phyloP scores from a whole-genome alignment of 2,113 vertebrate species.

The Sigmodon hispidus region DNA sequence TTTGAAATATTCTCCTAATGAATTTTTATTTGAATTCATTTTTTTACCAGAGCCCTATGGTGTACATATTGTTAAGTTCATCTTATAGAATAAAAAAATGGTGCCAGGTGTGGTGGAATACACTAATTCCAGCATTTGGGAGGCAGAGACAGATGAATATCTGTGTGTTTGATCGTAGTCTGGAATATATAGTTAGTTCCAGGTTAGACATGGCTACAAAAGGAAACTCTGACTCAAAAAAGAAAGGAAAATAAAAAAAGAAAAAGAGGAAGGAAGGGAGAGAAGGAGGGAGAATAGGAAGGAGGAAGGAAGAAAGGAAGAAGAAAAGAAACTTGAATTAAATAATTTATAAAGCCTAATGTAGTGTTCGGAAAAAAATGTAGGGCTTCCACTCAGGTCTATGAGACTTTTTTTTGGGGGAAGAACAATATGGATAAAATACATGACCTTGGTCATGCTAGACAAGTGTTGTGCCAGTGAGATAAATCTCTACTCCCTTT shows the following conservation, averaged over 20 bases:
- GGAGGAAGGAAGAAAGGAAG: fast-evolving
- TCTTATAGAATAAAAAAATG: neutral
- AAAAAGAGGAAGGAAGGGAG: neutral
- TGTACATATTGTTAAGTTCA: neutral
- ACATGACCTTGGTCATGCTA: neutral
- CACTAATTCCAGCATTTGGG: neutral
- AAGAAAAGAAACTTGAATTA: neutral
- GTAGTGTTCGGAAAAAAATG: neutral
- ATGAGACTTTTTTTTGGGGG: neutral
- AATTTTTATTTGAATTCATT: neutral
- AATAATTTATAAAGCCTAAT: constrained; percentile 16
- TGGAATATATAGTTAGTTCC: neutral
- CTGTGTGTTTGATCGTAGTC: neutral
- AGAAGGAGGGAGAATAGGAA: fast-evolving
- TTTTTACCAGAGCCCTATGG: neutral
- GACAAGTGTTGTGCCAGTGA: neutral
- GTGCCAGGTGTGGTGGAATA: neutral
- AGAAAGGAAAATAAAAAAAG: neutral
- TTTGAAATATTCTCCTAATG: neutral
- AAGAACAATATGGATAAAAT: neutral
- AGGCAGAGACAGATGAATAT: neutral
- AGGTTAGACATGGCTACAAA: neutral
- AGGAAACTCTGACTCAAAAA: neutral
- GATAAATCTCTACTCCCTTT: neutral
- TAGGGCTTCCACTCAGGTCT: neutral